A percentile compares a stretch with the other conserved stretches of the same genome.
phyloP scores from a whole-genome alignment of 2,113 vertebrate genomes.

The Peromyscus maniculatus region DNA sequence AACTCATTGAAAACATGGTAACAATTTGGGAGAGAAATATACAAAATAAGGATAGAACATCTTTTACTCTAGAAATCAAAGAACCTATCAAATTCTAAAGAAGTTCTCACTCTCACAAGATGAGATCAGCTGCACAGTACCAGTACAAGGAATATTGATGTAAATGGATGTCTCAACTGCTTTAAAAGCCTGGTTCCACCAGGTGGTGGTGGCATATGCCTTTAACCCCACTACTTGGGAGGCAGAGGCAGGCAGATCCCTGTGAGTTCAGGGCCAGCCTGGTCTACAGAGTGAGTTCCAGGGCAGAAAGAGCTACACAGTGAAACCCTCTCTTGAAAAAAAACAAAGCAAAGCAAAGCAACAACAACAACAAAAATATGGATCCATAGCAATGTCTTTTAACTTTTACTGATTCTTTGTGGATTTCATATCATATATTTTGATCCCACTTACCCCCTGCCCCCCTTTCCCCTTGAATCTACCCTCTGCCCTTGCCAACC shows the following conservation, averaged over 20 bases:
- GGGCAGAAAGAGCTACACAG: not conserved
- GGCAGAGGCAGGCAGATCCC: not conserved
- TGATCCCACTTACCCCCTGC: not conserved
- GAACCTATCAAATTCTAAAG: not conserved
- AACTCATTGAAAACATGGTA: not conserved
- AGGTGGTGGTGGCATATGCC: not conserved
- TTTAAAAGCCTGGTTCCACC: not conserved
- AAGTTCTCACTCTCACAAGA: not conserved
- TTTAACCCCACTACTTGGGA: not conserved
- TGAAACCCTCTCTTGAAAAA: not conserved
- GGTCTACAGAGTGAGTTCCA: not conserved
- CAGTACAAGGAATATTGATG: not conserved
- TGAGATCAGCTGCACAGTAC: not conserved
- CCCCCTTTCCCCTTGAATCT: not conserved
- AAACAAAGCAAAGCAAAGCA: not conserved
- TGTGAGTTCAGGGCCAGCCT: not conserved
- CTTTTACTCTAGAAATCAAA: constrained; percentile 8
- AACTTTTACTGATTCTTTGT: not conserved
- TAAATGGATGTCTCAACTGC: not conserved
- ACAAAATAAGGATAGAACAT: not conserved
- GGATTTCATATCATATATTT: not conserved
- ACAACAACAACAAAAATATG: not conserved
- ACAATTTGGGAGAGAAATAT: not conserved
- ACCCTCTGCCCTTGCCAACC: not conserved
- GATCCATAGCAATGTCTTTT: not conserved